Evolutionary conservation across 2,888 invertebrate species (phyloP).

Genomic region (Carabus problematicus): DNA sequence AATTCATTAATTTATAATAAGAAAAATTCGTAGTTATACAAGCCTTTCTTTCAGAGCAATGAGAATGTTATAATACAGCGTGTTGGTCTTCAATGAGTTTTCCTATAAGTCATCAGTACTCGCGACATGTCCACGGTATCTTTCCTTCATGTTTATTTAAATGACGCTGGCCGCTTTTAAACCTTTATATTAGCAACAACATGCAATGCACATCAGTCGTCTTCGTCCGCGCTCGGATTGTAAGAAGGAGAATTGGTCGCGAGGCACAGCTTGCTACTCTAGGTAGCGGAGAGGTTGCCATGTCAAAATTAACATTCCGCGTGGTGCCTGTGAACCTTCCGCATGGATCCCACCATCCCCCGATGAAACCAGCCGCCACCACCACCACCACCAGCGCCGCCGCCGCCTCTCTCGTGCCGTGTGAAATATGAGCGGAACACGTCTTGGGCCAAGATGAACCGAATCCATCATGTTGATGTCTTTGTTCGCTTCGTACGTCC

Average conservation of each 20-base stretch:
- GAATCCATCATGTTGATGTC: conserved; percentile 63
- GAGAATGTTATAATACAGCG: no score
- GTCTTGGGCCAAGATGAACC: conserved; percentile 62
- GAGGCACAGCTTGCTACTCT: no score
- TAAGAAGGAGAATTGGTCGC: conserved; percentile 47
- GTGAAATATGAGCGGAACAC: conserved; percentile 63
- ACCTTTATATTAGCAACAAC: conserved; percentile 42
- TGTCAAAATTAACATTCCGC: conserved; percentile 60
- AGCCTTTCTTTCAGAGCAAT: no score
- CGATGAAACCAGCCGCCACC: conserved; percentile 26
- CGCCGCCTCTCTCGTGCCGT: conserved; percentile 51
- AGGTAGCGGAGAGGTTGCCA: conserved; percentile 50
- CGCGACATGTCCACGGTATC: conserved; percentile 34
- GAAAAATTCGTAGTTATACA: no score
- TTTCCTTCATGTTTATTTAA: conserved; percentile 41
- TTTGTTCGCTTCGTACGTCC: conserved; percentile 59
- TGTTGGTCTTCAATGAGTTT: no score
- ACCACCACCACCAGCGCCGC: conserved; percentile 48
- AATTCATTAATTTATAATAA: no score
- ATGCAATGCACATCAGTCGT: conserved; percentile 39
- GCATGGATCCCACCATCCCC: conserved; percentile 44
- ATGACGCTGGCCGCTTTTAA: conserved; percentile 33
- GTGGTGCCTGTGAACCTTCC: conserved; percentile 52
- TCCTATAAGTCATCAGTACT: conserved; percentile 24
- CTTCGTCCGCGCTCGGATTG: neutral